A percentile compares a stretch with the other conserved stretches of the same genome.
Conservation (phyloP, 2,113 vertebrate genomes). For the Zapornia atra region DNA sequence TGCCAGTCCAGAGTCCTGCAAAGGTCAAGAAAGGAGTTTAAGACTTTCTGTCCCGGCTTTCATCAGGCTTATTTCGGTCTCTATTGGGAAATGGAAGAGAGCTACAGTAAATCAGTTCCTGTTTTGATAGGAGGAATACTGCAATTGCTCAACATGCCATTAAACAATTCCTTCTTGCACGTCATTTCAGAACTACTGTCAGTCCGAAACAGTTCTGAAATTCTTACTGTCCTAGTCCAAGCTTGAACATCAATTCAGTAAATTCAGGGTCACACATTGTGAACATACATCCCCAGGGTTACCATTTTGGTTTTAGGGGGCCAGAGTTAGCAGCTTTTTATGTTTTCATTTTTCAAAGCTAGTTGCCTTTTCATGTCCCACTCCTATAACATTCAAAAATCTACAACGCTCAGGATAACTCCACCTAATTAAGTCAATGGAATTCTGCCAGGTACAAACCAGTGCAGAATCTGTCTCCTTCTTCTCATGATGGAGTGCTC, state of each 20-base stretch:
- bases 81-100: background rate
- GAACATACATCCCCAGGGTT: background rate
- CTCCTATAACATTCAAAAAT: background rate
- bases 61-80: background rate
- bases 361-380: background rate
- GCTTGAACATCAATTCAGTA: background rate
- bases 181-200: background rate
- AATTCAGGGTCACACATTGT: background rate
- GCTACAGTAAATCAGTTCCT: background rate
- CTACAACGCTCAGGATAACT: background rate
- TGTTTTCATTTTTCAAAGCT: background rate
- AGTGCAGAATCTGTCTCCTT: background rate
- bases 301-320: background rate
- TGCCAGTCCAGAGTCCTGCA: background rate
- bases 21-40: background rate
- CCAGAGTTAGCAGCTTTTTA: background rate
- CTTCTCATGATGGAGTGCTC: background rate
- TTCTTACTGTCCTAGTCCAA: background rate
- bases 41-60: background rate
- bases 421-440: constrained; percentile 11
- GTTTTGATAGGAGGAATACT: background rate
- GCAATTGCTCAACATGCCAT: background rate
- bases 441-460: constrained; percentile 17
- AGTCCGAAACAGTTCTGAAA: background rate
- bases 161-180: background rate